Conservation (phyloP, 2,113 vertebrate species). For the Choloepus hoffmanni region DNA sequence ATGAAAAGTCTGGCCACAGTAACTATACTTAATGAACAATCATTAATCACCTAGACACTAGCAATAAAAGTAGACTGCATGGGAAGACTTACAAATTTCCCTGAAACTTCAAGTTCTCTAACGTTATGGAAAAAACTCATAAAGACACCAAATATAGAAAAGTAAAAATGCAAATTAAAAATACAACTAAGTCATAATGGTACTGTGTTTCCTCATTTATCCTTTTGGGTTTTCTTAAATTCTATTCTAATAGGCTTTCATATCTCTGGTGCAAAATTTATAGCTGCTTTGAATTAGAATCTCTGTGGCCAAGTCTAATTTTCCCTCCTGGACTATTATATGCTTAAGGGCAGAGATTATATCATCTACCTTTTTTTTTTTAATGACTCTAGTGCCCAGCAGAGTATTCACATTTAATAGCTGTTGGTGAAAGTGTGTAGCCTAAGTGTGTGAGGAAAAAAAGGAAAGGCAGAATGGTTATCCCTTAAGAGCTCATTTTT, state of each 20-base stretch:
- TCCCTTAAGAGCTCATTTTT: background rate
- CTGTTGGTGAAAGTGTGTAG: background rate
- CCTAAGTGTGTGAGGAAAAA: background rate
- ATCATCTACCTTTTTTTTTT: background rate
- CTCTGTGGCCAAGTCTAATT: background rate
- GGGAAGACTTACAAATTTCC: constrained; percentile 55
- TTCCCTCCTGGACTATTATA: background rate
- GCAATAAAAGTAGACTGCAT: background rate
- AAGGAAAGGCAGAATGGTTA: background rate
- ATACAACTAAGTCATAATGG: background rate
- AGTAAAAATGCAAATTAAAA: constrained; percentile 41
- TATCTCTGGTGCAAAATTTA: background rate
- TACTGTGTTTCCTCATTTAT: background rate
- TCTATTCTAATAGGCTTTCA: background rate
- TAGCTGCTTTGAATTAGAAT: background rate
- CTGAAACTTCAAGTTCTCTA: constrained; percentile 29
- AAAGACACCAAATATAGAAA: background rate
- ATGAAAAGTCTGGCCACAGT: background rate
- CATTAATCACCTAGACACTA: constrained; percentile 68
- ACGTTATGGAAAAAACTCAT: constrained; percentile 33
- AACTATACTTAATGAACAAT: constrained; percentile 65
- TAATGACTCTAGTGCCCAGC: background rate
- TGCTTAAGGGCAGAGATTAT: background rate
- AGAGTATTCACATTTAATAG: background rate
- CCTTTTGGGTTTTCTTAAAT: background rate